These are phyloP conservation scores for Goniozus legneri DNA, from an alignment of 1,140 invertebrate species.

Conservation along the genomic window DNA sequence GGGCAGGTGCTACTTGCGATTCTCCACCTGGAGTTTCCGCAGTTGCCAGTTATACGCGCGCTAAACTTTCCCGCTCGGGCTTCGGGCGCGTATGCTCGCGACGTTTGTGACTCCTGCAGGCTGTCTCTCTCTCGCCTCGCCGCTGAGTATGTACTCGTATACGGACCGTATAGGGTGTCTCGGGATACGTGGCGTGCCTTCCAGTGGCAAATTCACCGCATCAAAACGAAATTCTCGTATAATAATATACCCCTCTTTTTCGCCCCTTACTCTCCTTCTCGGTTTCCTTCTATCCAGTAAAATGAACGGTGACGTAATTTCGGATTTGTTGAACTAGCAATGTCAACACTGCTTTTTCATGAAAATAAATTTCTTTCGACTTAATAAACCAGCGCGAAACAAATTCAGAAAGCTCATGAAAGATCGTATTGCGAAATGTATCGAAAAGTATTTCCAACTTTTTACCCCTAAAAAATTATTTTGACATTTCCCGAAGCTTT, in stretches of 20 bases:
- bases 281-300: background rate
- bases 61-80: background rate
- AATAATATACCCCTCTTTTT: background rate
- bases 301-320: background rate
- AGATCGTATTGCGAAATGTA: too few relatives aligned
- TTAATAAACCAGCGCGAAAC: too few relatives aligned
- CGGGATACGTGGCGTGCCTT: background rate
- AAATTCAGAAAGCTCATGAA: too few relatives aligned
- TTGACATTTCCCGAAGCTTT: too few relatives aligned
- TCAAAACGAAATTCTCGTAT: background rate
- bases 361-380: too few relatives aligned
- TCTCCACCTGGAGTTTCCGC: constrained; percentile 4
- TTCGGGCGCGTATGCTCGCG: background rate
- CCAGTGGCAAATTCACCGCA: background rate
- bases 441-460: too few relatives aligned
- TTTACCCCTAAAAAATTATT: too few relatives aligned
- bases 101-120: constrained; percentile 1
- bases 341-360: too few relatives aligned
- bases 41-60: constrained; percentile 1
- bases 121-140: too few relatives aligned
- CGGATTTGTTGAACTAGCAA: too few relatives aligned
- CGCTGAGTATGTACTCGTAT: too few relatives aligned
- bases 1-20: constrained; percentile 7
- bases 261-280: background rate
- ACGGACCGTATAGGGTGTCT: too few relatives aligned